Percentiles rank a stretch among this genome's conserved stretches.
These are phyloP conservation scores for Gryon sp. DNA, from an alignment of 1,140 invertebrate genomes.

Conservation along the genomic window DNA sequence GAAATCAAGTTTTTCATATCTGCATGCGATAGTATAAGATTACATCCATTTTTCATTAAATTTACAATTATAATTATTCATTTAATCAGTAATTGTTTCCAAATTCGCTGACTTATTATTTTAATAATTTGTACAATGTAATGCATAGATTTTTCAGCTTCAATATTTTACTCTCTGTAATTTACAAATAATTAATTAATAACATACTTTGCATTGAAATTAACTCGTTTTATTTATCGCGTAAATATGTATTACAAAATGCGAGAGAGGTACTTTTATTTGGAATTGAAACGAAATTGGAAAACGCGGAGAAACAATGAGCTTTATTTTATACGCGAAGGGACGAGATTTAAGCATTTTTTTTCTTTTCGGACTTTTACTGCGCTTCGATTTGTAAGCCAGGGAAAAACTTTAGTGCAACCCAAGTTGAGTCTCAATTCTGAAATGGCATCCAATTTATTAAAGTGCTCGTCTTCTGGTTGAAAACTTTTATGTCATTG, in stretches of 20 bases:
- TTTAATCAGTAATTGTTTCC: no score
- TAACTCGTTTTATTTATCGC: constrained; percentile 29
- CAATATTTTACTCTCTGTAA: no score
- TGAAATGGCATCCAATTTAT: constrained; percentile 47
- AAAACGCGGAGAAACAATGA: constrained; percentile 45
- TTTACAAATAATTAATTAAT: no score
- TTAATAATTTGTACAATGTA: no score
- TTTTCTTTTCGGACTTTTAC: constrained; percentile 17
- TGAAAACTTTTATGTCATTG: constrained; percentile 14
- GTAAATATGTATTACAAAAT: constrained; percentile 28
- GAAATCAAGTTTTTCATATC: no score
- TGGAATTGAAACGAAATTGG: constrained; percentile 39
- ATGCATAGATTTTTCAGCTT: no score
- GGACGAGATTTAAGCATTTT: constrained; percentile 50
- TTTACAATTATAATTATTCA: no score
- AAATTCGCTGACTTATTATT: no score
- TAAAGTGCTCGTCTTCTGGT: constrained; percentile 38
- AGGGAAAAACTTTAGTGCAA: constrained; percentile 31
- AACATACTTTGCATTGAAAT: constrained; percentile 31
- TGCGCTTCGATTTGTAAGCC: constrained; percentile 50
- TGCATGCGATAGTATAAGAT: no score
- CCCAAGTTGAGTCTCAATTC: constrained; percentile 25
- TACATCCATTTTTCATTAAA: no score
- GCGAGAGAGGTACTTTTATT: constrained; percentile 19
- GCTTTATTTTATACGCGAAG: constrained; percentile 34